Conservation (phyloP, 1,140 invertebrate genomes). For the Drosophila simulans region DNA sequence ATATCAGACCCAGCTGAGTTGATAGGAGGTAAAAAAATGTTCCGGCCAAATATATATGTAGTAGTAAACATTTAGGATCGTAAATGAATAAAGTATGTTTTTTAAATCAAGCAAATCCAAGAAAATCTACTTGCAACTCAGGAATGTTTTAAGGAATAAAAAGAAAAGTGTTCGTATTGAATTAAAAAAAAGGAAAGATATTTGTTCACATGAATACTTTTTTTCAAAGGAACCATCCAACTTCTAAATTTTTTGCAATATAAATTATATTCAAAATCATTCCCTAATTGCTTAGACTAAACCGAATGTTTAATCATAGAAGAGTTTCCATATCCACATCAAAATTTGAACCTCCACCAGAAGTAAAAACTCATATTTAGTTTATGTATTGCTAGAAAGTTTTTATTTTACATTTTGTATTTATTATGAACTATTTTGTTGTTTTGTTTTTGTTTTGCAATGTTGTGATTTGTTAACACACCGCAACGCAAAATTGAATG, state of each 20-base stretch:
- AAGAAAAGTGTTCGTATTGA: too few species aligned
- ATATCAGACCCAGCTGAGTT: not conserved
- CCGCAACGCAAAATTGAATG: constrained; percentile 64
- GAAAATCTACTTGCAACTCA: too few species aligned
- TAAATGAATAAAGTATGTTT: not conserved
- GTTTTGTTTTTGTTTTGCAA: constrained; percentile 52
- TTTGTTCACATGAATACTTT: too few species aligned
- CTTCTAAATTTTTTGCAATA: too few species aligned
- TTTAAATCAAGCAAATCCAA: not conserved
- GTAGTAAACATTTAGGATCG: not conserved
- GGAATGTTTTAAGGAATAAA: too few species aligned
- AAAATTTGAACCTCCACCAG: not conserved
- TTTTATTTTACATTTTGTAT: constrained; percentile 78
- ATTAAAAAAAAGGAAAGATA: too few species aligned
- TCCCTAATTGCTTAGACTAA: too few species aligned
- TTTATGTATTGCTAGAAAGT: constrained; percentile 76
- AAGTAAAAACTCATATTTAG: constrained; percentile 24
- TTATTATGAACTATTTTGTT: constrained; percentile 59
- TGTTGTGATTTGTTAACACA: constrained; percentile 62
- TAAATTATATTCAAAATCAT: too few species aligned
- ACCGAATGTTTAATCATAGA: too few species aligned
- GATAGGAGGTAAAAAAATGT: not conserved
- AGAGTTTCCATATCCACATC: too few species aligned
- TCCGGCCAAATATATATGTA: not conserved
- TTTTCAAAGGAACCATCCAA: too few species aligned